A percentile compares a stretch with the other conserved stretches of the same genome.
Evolutionary conservation across 2,888 invertebrate genomes (phyloP).

Genomic region (Gymnoscelis rufifasciata): DNA sequence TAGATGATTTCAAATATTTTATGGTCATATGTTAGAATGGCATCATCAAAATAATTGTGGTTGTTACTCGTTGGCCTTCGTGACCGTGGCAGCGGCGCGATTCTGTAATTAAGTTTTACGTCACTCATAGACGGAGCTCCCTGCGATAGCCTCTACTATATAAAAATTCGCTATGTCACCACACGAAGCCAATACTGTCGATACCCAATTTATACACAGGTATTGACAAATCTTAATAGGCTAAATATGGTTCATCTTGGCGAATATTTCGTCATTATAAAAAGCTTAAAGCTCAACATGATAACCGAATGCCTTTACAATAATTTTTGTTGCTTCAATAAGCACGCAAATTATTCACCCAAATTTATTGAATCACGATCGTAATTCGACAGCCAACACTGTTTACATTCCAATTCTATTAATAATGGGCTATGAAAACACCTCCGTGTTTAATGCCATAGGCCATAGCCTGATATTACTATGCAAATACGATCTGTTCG

Average conservation of each 20-base stretch:
- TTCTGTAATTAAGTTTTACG: constrained; percentile 77
- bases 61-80: constrained; percentile 68
- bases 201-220: constrained; percentile 9
- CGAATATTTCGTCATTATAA: no score
- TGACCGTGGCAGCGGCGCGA: constrained; percentile 60
- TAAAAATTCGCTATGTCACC: constrained; percentile 65
- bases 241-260: no score
- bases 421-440: not conserved
- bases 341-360: no score
- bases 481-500: constrained; percentile 3
- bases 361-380: no score
- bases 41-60: constrained; percentile 68
- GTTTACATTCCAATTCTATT: not conserved
- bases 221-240: no score
- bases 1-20: constrained; percentile 58
- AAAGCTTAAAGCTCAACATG: not conserved
- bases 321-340: no score
- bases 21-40: constrained; percentile 54
- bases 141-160: constrained; percentile 67
- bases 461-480: constrained; percentile 1
- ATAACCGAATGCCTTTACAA: no score
- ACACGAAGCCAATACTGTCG: constrained; percentile 20
- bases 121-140: constrained; percentile 71
- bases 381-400: not conserved
- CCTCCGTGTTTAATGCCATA: constrained; percentile 5